Conservation (phyloP, 2,113 vertebrate genomes). For the Lagopus muta region DNA sequence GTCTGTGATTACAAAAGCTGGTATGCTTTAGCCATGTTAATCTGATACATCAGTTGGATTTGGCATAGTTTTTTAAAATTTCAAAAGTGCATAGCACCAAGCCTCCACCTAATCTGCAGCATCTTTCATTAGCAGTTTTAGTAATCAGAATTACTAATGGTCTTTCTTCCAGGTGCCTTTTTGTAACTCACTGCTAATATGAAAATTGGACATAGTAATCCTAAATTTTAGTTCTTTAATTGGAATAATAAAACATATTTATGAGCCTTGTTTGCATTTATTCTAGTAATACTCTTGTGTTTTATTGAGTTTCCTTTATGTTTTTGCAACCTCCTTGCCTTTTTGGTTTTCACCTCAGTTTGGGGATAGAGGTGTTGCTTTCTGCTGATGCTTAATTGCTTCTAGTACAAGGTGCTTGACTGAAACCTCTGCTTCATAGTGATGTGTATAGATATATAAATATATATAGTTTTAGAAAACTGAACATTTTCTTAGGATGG, state of each 20-base stretch:
- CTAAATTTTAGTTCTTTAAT: neutral
- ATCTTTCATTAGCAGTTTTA: neutral
- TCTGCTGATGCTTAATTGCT: neutral
- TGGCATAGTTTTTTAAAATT: constrained; percentile 26
- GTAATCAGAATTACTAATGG: neutral
- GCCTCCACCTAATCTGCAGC: neutral
- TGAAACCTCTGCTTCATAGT: neutral
- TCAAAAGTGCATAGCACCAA: neutral
- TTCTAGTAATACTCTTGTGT: neutral
- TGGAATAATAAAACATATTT: neutral
- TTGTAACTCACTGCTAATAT: neutral
- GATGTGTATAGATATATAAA: neutral
- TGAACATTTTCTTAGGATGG: neutral
- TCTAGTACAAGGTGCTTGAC: neutral
- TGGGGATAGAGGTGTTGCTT: neutral
- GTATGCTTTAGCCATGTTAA: constrained; percentile 15
- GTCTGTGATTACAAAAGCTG: neutral
- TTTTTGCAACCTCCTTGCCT: neutral
- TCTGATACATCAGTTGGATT: neutral
- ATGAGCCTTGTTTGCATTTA: neutral
- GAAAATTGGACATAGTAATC: neutral
- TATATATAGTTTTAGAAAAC: neutral
- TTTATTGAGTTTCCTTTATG: neutral
- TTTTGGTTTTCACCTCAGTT: neutral
- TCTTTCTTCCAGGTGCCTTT: neutral